phyloP scores from a whole-genome alignment of 2,797 vertebrate genomes.

The Anniella stebbinsi region DNA sequence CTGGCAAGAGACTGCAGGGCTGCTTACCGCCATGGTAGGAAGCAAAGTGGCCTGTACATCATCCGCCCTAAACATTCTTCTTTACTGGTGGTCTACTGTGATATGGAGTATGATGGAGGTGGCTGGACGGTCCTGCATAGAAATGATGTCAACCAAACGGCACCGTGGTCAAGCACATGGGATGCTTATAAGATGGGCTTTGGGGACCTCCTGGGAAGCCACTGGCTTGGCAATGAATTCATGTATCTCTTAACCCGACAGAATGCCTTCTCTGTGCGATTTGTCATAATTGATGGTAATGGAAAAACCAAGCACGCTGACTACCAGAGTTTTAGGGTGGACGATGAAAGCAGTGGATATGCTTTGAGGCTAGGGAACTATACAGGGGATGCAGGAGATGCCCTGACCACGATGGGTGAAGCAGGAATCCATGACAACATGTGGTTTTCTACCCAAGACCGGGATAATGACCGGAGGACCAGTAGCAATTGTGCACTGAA shows the following conservation, averaged over 20 bases:
- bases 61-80: constrained; percentile 3
- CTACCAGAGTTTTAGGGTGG: neutral
- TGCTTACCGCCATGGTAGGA: neutral
- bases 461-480: constrained; percentile 38
- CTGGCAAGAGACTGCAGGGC: constrained; percentile 53
- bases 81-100: constrained; percentile 32
- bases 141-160: neutral
- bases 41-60: constrained; percentile 45
- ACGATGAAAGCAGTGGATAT: neutral
- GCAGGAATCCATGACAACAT: neutral
- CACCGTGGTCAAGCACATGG: neutral
- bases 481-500: constrained; percentile 26
- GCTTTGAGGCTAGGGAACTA: constrained; percentile 30
- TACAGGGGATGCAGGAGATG: constrained; percentile 7
- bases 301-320: constrained; percentile 19
- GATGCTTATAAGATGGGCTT: constrained; percentile 20
- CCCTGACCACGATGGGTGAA: constrained; percentile 20
- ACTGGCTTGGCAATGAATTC: constrained; percentile 53
- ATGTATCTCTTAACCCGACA: constrained; percentile 38
- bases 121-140: constrained; percentile 43
- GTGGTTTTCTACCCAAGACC: constrained; percentile 50
- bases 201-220: constrained; percentile 24
- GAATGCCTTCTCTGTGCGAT: constrained; percentile 32
- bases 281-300: neutral
- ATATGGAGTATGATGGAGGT: constrained; percentile 30